Conservation (phyloP, 2,888 invertebrate species). For the Campoletis raptor region DNA sequence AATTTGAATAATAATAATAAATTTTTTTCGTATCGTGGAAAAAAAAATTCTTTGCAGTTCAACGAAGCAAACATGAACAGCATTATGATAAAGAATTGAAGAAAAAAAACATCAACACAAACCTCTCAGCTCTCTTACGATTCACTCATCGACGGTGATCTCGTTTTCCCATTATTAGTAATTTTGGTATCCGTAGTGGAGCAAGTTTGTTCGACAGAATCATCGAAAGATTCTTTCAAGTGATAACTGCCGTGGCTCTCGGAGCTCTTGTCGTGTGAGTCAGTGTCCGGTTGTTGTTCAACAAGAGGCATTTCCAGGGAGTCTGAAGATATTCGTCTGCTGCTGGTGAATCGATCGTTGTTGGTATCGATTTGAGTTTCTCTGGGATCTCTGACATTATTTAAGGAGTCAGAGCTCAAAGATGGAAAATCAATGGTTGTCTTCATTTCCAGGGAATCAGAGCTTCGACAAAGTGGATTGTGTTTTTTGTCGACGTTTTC, state of each 20-base stretch:
- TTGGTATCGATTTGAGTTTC: conserved; percentile 74
- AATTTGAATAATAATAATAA: too few species aligned
- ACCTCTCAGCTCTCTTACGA: conserved; percentile 73
- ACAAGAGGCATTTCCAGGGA: conserved; percentile 81
- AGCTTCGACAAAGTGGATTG: conserved; percentile 87
- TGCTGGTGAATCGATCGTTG: conserved; percentile 75
- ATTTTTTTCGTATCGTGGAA: too few species aligned
- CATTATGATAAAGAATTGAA: not conserved
- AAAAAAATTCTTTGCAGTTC: too few species aligned
- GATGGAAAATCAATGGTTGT: conserved; percentile 85
- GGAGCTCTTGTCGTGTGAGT: conserved; percentile 68
- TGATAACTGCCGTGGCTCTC: conserved; percentile 57
- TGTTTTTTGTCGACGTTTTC: conserved; percentile 83
- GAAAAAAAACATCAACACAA: not conserved
- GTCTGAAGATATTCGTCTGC: conserved; percentile 82
- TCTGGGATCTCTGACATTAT: conserved; percentile 80
- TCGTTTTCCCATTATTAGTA: conserved; percentile 75
- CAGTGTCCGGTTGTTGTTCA: conserved; percentile 75
- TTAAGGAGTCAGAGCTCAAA: conserved; percentile 83
- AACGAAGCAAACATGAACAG: not conserved
- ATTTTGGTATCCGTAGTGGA: conserved; percentile 71
- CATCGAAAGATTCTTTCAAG: conserved; percentile 66
- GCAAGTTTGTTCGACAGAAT: conserved; percentile 71
- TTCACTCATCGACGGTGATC: conserved; percentile 74
- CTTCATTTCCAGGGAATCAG: conserved; percentile 89